Conservation (phyloP, 2,797 vertebrate species). For the Oryzias sinensis region DNA sequence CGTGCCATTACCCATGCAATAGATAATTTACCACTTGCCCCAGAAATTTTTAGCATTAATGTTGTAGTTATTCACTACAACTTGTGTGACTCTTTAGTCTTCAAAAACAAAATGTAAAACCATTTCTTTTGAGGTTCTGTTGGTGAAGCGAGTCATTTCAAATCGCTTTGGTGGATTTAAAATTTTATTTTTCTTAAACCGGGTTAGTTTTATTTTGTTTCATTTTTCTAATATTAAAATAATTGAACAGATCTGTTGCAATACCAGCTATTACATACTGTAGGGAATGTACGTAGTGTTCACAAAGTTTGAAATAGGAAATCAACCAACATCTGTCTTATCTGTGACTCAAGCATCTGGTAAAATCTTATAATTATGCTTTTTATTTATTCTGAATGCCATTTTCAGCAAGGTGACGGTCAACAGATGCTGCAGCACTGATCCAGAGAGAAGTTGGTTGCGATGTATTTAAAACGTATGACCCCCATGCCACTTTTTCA, state of each 20-base stretch:
- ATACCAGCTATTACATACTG: neutral
- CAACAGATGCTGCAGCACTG: neutral
- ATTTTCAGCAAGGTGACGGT: neutral
- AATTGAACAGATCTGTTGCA: neutral
- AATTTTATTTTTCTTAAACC: neutral
- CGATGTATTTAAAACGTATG: neutral
- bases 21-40: constrained; percentile 46
- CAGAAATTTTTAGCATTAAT: constrained; percentile 40
- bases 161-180: constrained; percentile 5
- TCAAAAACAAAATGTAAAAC: constrained; percentile 34
- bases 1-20: constrained; percentile 53
- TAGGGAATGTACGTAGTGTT: neutral
- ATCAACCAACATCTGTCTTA: neutral
- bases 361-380: neutral
- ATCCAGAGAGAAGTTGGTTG: neutral
- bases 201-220: neutral
- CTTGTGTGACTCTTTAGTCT: constrained; percentile 49
- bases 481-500: neutral
- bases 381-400: neutral
- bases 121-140: constrained; percentile 21
- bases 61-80: constrained; percentile 39
- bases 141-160: constrained; percentile 10
- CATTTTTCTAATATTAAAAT: neutral
- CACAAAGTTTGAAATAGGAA: no score
- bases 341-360: neutral